These are phyloP conservation scores for Lapara coniferarum DNA, from an alignment of 2,888 invertebrate species.

Conservation along the genomic window DNA sequence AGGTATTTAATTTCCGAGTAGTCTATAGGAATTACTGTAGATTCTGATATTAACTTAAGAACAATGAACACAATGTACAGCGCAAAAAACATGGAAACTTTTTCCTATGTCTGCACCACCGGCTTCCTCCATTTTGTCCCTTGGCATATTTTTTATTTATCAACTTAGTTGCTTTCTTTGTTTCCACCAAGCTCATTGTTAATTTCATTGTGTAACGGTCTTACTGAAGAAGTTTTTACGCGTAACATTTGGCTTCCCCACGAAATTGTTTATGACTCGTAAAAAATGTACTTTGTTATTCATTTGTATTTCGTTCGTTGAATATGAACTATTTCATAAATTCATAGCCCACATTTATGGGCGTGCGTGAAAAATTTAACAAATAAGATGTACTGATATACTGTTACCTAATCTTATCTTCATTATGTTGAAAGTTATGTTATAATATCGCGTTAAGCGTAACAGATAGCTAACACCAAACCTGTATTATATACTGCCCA, in stretches of 20 bases:
- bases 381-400: conserved; percentile 9
- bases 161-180: conserved; percentile 52
- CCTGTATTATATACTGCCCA: too few relatives aligned
- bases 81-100: conserved; percentile 49
- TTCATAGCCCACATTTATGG: conserved; percentile 28
- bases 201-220: conserved; percentile 59
- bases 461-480: too few relatives aligned
- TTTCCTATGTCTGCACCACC: conserved; percentile 47
- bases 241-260: conserved; percentile 50
- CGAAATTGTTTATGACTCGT: conserved; percentile 56
- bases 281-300: conserved; percentile 48
- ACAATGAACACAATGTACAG: conserved; percentile 30
- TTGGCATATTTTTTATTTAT: conserved; percentile 64
- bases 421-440: too few relatives aligned
- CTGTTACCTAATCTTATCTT: neutral
- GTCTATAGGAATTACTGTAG: neutral
- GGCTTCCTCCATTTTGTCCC: conserved; percentile 56
- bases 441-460: too few relatives aligned
- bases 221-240: conserved; percentile 53
- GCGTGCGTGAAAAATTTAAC: conserved; percentile 24
- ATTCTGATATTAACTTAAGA: neutral
- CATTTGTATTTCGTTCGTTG: conserved; percentile 39
- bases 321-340: conserved; percentile 33
- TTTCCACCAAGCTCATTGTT: conserved; percentile 60
- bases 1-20: neutral